Base-by-base conservation (phyloP, 2,888 invertebrate species). In the Melanostoma scalare region DNA sequence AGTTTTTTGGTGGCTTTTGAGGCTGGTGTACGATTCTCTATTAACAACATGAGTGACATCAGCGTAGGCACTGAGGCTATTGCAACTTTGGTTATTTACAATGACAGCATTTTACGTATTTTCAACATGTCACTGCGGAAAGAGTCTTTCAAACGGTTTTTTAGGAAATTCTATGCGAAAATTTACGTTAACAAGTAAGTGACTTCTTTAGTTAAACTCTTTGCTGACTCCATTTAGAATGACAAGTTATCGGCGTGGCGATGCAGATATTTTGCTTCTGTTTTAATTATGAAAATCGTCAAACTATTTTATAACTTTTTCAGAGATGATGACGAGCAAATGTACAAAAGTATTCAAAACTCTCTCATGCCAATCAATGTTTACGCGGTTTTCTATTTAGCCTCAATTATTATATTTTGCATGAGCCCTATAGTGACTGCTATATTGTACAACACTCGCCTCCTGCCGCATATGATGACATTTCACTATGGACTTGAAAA, bases 1-100 rank as follows among this genome's bases (percentile, higher is more conserved):
- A 56, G 20, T 0, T 88, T 88, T 35, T 36, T 86, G 2, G 63
- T 86, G 9, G 86, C 86, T 65, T 87, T 86, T 69, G 89, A 88
- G 33, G 89, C 87, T 10, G 88, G 88, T 44, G 35, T 87, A 6
- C 86, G 86, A 61, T 89, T 89, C 53, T 20, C 89, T 44, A 6
- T 87, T 3, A 60, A 63, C n/a, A 74, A 88, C 75, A 58, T 85
- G 0, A 33, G 86, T 6, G 85, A 88, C 44, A 76, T 89, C 6
- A 88, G 88, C 73, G 77, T 87, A 46, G 86, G 89, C 86, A 68
- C 89, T 3, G 88, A 87, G 6, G 89, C 89, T n/a, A 68, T 87
- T 55, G 88, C 89, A 6, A 88, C 88, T 0, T 86, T 87, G 77
- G 38, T 89, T 6, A 81, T 87, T 6, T 52, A 88, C n/a, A 46